Evolutionary conservation across 1,140 invertebrate species (phyloP), one percentile per base, ranked within the genome.

Genomic region (Pseudoatta argentina): DNA sequence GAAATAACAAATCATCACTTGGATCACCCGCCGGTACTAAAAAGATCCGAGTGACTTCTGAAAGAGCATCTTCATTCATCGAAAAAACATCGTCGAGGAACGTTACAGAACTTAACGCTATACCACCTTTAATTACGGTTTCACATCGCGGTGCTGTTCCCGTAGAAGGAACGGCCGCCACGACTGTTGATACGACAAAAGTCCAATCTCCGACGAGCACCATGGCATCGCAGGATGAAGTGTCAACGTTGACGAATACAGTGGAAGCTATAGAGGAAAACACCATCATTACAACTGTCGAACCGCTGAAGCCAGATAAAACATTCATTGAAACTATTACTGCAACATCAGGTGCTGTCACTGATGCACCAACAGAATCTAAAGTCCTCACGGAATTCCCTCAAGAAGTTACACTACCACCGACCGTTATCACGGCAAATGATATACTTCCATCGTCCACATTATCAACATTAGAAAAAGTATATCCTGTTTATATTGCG

Each of bases 221-320:
- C 21, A 76, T 88, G 48, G 87, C 88, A 4, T 71, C 85, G 44
- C 87, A 76, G 0, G 89, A 89, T 39, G 89, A 92, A 34, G 44
- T 12, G 1, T 85, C 86, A 21, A 48, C 44, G 10, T 24, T 14
- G 24, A 14, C 48, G 2, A 86, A 71, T n/a, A 59, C 10, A 4
- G 1, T 66, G n/a, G 81, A 88, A 10, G 0, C 53, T 14, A 48
- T 6, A 6, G 66, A 88, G 5, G 24, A 57, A 5, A 67, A 71
- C 16, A 34, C n/a, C n/a, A 85, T 83, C 3, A 2, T 75, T 21
- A 82, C 67, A 18, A 83, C 79, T 8, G 5, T 75, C 24, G 21
- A 61, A 30, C 39, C 69, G n/a, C 16, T 73, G 2, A 82, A 72
- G 6, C 1, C 55, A 16, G 18, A 63, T 14, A 76, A 64, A 63